Evolutionary conservation across 37 sponge, comb jelly and placozoan species (phyloP).

Genomic region (Agelas oroides): DNA sequence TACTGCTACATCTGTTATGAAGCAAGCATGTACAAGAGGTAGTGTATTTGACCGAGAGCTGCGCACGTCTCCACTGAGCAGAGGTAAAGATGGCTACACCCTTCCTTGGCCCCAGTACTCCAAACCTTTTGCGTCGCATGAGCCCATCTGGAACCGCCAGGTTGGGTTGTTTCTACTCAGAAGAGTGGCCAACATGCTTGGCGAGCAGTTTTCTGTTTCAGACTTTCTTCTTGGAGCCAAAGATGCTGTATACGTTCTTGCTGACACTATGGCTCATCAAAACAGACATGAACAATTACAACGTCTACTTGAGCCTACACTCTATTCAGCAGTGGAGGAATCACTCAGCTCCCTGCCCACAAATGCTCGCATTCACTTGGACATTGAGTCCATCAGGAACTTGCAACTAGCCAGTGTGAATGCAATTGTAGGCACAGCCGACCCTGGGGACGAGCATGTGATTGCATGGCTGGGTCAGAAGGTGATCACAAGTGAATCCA

Average conservation of each 20-base stretch:
- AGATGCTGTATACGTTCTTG: slow-evolving; percentile 29
- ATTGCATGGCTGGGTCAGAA: slow-evolving; percentile 63
- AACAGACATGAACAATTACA: slow-evolving; percentile 17
- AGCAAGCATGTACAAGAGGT: too few relatives aligned
- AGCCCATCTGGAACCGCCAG: slow-evolving; percentile 28
- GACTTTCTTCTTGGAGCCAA: slow-evolving; percentile 44
- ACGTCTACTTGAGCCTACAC: slow-evolving; percentile 7
- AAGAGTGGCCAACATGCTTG: slow-evolving; percentile 9
- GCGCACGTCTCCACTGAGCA: too few relatives aligned
- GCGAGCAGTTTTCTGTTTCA: slow-evolving; percentile 2
- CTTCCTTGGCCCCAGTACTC: slow-evolving; percentile 58
- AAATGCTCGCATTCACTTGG: slow-evolving; percentile 15
- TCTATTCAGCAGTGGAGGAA: slow-evolving; percentile 19
- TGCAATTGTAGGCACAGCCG: slow-evolving; percentile 35
- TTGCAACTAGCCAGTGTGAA: slow-evolving; percentile 10
- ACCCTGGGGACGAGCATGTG: slow-evolving; percentile 56
- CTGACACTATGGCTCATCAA: background rate
- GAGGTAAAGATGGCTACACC: too few relatives aligned
- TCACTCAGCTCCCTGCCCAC: slow-evolving; percentile 19
- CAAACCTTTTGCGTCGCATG: background rate
- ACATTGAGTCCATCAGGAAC: slow-evolving; percentile 33
- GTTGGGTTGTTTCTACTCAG: slow-evolving; percentile 42
- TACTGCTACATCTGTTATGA: background rate
- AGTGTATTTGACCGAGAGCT: too few relatives aligned
- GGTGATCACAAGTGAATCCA: slow-evolving; percentile 38